Evolutionary conservation across 2,113 vertebrate species (phyloP), one percentile per base, ranked within the genome.

Genomic region (Glareola pratincola): DNA sequence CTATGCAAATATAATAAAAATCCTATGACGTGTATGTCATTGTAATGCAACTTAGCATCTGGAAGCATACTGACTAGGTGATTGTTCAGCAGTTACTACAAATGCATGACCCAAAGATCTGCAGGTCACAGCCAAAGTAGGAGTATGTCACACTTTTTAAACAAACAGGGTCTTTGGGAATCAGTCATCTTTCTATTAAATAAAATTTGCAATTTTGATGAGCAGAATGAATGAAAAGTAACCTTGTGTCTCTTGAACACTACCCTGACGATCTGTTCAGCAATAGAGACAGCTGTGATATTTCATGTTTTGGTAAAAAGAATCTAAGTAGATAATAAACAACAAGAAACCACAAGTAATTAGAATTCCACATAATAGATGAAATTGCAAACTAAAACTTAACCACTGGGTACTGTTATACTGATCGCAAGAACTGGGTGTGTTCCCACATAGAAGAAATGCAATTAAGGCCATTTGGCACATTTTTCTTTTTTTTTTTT

Each of bases 381-480:
- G 14, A 67, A 39, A 59, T n/a, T 86, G 12, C 12, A 77, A 86
- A 64, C 34, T 60, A 63, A 62, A 89, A 64, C 60, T 51, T 60
- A 77, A 69, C 45, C 54, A 68, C 4, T 62, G 47, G 43, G 39
- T 45, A 68, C 27, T 43, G 32, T 59, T 37, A 37, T 14, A 51
- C 8, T 0, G 2, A 48, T 81, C 14, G 30, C 8, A n/a, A 43
- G 32, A 71, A 80, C 2, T 1, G 10, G 1, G 14, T 43, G 37
- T 78, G 39, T 18, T 29, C 12, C 59, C 67, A 37, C 20, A 20
- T 0, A 59, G 18, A 4, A 30, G 14, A 85, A 85, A 85, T 26
- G 50, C 8, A 22, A 90, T 47, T 48, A 77, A 64, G 27, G 24
- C 1, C 12, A 63, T 86, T 93, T 86, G 23, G 30, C 16, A 77